Evolutionary conservation across 2,113 vertebrate species (phyloP).

Genomic region (Atlantisia rogersi): DNA sequence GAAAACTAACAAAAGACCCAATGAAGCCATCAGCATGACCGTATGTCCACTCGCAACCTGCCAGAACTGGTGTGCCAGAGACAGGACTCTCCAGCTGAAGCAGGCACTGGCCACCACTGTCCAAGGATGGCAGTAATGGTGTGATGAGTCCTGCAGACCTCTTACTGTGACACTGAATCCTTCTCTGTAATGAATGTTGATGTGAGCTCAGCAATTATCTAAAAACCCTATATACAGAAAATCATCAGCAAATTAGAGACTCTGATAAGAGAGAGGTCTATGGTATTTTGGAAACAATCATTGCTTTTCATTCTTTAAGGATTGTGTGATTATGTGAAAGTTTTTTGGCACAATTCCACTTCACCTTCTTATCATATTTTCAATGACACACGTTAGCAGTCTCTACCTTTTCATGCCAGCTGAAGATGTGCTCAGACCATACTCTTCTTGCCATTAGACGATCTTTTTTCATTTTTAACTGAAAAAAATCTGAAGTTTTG

Average conservation of each 20-base stretch:
- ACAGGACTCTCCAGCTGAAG: neutral
- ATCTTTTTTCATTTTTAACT: neutral
- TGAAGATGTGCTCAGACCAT: neutral
- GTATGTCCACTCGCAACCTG: neutral
- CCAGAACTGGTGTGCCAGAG: neutral
- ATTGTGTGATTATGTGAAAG: neutral
- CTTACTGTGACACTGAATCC: neutral
- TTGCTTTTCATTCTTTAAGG: neutral
- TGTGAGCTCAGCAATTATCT: neutral
- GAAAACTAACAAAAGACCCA: neutral
- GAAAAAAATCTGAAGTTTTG: neutral
- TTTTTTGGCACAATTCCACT: neutral
- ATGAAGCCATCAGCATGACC: neutral
- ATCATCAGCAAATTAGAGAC: neutral
- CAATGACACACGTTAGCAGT: fast-evolving
- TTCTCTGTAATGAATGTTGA: neutral
- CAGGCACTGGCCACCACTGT: neutral
- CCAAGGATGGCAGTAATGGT: neutral
- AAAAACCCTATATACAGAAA: neutral
- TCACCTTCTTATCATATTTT: neutral
- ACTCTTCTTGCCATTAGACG: neutral
- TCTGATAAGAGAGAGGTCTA: neutral
- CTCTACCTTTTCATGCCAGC: neutral
- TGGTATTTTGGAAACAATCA: neutral
- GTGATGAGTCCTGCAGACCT: neutral